Percentiles rank a stretch among this genome's conserved stretches.
These are phyloP conservation scores for Anoplophora glabripennis DNA, from an alignment of 1,140 invertebrate species.

Conservation along the genomic window DNA sequence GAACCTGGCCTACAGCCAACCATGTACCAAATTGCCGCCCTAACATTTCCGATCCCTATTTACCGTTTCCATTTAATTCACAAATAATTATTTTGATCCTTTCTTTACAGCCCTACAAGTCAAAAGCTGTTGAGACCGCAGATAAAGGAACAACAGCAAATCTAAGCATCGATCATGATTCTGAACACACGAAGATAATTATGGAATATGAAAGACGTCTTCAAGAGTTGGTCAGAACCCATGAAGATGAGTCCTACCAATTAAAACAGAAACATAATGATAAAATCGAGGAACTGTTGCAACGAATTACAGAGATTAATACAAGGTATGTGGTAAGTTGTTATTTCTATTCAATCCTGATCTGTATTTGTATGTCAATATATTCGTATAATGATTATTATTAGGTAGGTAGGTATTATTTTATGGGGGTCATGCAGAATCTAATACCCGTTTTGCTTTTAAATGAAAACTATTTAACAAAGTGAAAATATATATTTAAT, in stretches of 20 bases:
- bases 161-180: slow-evolving; percentile 52
- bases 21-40: no score
- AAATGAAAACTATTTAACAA: no score
- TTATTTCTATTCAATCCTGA: no score
- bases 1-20: no score
- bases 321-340: slow-evolving; percentile 53
- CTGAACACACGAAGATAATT: slow-evolving; percentile 65
- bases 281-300: slow-evolving; percentile 71
- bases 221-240: slow-evolving; percentile 66
- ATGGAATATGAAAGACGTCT: slow-evolving; percentile 69
- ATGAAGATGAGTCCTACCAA: slow-evolving; percentile 68
- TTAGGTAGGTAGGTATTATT: no score
- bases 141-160: slow-evolving; percentile 56
- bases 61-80: neutral
- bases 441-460: no score
- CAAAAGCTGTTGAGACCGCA: slow-evolving; percentile 51
- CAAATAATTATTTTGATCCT: neutral
- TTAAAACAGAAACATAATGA: slow-evolving; percentile 75
- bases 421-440: no score
- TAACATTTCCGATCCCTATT: no score
- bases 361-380: no score
- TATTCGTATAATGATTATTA: no score
- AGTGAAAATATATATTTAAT: no score
- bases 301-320: slow-evolving; percentile 76
- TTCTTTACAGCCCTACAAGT: slow-evolving; percentile 29